Conservation (phyloP, 2,113 vertebrate species). For the Cercocebus atys region DNA sequence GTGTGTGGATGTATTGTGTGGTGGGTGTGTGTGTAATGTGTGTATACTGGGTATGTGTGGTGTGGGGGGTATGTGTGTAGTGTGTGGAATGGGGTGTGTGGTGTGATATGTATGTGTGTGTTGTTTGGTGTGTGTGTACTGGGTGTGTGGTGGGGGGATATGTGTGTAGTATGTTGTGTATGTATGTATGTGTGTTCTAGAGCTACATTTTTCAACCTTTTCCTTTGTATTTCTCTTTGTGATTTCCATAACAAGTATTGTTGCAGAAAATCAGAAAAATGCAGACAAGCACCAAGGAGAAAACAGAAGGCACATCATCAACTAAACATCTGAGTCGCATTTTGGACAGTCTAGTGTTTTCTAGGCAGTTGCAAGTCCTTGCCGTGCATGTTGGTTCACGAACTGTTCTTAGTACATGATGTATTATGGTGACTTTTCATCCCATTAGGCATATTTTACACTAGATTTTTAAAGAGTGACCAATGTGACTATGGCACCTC, state of each 20-base stretch:
- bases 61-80: no score
- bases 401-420: accelerated
- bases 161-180: not conserved
- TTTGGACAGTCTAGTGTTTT: no score
- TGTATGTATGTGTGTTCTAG: no score
- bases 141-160: not conserved
- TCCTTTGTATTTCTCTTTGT: not conserved
- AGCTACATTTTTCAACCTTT: not conserved
- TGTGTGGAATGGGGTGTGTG: no score
- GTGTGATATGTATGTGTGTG: accelerated
- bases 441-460: not conserved
- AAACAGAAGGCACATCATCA: not conserved
- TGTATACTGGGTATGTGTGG: no score
- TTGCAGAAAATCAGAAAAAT: not conserved
- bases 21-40: no score
- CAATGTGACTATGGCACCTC: accelerated
- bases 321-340: accelerated
- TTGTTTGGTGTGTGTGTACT: not conserved
- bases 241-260: not conserved
- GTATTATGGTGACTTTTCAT: accelerated
- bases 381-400: accelerated
- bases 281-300: not conserved
- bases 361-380: not conserved
- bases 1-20: not conserved
- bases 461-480: not conserved